Evolutionary conservation across 2,113 vertebrate species (phyloP), one percentile per base, ranked within the genome.

Genomic region (Tapirus terrestris): DNA sequence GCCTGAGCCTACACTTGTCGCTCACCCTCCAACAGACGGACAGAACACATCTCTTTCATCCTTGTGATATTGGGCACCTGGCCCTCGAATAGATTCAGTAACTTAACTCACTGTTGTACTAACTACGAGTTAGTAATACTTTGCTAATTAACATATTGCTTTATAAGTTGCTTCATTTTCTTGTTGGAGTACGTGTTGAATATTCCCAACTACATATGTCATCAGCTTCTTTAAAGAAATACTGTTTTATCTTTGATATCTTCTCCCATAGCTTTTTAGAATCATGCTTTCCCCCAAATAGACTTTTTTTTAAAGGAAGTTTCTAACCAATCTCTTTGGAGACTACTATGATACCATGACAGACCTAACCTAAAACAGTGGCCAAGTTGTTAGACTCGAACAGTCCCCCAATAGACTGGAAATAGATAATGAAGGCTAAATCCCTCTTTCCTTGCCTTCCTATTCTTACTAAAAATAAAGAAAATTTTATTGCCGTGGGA

Each of bases 391-490:
- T 67, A 76, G 48, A 60, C 33, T 95, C n/a, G 33, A 53, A 31
- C 36, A 79, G 17, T 95, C 27, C 65, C n/a, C 72, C 67, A 25
- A 0, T 84, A 31, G 65, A 36, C 5, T 93, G 45, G 16, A 86
- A 58, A 20, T 70, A 51, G n/a, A 60, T 58, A 25, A 63, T 60
- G 23, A 82, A 27, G 13, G 29, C 60, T 84, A 51, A 89, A 61
- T 73, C 56, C 9, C 45, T 31, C 72, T 75, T 94, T 75, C 51
- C 7, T 36, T 3, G 25, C 33, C 68, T 91, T 96, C 36, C 9
- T 95, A 6, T 94, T 91, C 82, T 94, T 90, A 80, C 29, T 91
- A 96, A 94, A 68, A 97, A 65, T 94, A 93, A 85, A 81, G 56
- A 96, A 96, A 96, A 68, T 51, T 65, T 81, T 94, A 75, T 45